These are phyloP conservation scores for Xestia c-nigrum DNA, from an alignment of 2,888 invertebrate genomes.

Conservation along the genomic window DNA sequence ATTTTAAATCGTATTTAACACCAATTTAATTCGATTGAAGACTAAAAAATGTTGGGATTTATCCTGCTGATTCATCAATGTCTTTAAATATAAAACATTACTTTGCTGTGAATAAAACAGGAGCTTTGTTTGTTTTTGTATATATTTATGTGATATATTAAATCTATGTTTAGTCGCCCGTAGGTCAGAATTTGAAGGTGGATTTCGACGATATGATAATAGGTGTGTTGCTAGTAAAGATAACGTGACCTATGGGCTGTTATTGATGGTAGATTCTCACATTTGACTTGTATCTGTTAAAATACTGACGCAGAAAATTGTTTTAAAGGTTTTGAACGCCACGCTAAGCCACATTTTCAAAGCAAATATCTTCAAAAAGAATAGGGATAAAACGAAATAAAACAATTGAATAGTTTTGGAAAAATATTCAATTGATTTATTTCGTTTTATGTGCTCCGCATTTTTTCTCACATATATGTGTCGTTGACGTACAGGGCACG, in stretches of 20 bases:
- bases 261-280: slow-evolving; percentile 14
- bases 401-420: too few relatives aligned
- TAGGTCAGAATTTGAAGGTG: slow-evolving; percentile 12
- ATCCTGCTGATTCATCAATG: slow-evolving; percentile 15
- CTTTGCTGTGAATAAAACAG: slow-evolving; percentile 49
- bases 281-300: slow-evolving; percentile 15
- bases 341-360: too few relatives aligned
- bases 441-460: too few relatives aligned
- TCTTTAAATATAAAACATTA: slow-evolving; percentile 31
- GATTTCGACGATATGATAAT: slow-evolving; percentile 37
- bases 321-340: neutral
- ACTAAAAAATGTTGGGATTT: slow-evolving; percentile 12
- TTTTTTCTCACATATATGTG: too few relatives aligned
- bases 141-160: slow-evolving; percentile 55
- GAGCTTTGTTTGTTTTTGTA: slow-evolving; percentile 50
- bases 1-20: neutral
- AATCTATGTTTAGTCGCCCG: slow-evolving; percentile 34
- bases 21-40: neutral
- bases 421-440: too few relatives aligned
- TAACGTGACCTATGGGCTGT: slow-evolving; percentile 25
- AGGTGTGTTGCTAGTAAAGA: neutral
- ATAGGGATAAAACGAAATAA: too few relatives aligned
- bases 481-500: too few relatives aligned
- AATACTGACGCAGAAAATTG: slow-evolving; percentile 18
- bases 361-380: too few relatives aligned